phyloP scores from a whole-genome alignment of 2,113 vertebrate genomes.

The Psittacula cyanocephala region DNA sequence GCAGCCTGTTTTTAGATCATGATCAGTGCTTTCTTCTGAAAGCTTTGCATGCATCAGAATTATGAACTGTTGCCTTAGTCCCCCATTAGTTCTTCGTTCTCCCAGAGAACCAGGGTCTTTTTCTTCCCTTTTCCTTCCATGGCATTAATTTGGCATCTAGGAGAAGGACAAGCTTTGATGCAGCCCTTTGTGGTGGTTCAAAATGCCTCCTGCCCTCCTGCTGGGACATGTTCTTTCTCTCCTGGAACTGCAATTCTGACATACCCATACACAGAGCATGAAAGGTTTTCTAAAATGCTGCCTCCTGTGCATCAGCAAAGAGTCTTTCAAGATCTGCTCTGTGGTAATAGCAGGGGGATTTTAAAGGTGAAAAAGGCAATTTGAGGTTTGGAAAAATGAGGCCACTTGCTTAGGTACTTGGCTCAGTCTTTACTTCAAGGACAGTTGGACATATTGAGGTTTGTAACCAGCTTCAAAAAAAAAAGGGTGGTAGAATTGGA shows the following conservation, averaged over 20 bases:
- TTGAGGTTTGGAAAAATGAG: not conserved
- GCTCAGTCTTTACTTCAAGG: not conserved
- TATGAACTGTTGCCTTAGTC: not conserved
- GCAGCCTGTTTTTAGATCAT: not conserved
- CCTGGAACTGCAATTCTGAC: not conserved
- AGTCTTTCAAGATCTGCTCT: not conserved
- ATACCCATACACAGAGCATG: not conserved
- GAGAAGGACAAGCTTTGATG: not conserved
- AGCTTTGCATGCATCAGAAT: not conserved
- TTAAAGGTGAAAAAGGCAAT: constrained; percentile 14
- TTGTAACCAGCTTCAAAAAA: not conserved
- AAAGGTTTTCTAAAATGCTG: not conserved
- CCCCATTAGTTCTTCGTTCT: not conserved
- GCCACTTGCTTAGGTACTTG: not conserved
- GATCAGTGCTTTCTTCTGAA: not conserved
- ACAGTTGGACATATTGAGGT: not conserved
- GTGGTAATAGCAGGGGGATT: not conserved
- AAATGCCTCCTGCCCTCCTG: not conserved
- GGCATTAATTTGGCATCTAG: not conserved
- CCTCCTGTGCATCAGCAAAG: not conserved
- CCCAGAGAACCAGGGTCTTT: not conserved
- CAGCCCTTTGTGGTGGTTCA: not conserved
- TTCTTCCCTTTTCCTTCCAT: not conserved
- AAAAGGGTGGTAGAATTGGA: not conserved
- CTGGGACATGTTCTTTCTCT: not conserved